Conservation (phyloP, 2,797 vertebrate genomes). For the Myotis planiceps region DNA sequence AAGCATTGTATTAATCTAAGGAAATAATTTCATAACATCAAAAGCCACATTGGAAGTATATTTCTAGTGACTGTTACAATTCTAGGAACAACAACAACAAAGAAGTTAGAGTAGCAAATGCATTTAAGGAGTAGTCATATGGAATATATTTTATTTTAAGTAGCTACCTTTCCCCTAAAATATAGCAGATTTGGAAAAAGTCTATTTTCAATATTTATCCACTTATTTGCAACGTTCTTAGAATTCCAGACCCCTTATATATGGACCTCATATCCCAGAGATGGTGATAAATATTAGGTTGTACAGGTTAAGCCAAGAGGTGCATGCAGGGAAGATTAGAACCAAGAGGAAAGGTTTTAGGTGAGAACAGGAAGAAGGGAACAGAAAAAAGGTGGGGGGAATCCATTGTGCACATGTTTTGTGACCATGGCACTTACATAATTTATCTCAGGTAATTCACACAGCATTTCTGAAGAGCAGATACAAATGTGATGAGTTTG, state of each 20-base stretch:
- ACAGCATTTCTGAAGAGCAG: background rate
- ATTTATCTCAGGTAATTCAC: background rate
- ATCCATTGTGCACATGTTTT: background rate
- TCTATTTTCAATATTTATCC: background rate
- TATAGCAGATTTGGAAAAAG: background rate
- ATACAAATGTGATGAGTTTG: background rate
- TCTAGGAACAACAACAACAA: background rate
- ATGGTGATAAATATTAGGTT: background rate
- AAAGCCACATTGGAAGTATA: conserved; percentile 28
- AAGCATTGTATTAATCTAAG: conserved; percentile 40
- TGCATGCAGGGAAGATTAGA: background rate
- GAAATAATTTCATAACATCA: conserved; percentile 51
- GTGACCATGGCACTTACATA: background rate
- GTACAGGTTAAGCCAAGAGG: background rate
- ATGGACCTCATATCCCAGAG: background rate
- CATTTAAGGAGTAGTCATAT: background rate
- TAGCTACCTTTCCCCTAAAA: background rate
- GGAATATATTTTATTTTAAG: background rate
- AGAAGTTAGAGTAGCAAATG: conserved; percentile 23
- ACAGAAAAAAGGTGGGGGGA: background rate
- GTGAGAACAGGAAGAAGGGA: background rate
- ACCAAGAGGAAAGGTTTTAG: background rate
- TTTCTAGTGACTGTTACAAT: background rate
- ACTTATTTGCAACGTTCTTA: background rate
- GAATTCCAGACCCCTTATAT: background rate